A percentile compares a stretch with the other conserved stretches of the same genome.
These are phyloP conservation scores for Meiosimyza decipiens DNA, from an alignment of 2,888 invertebrate species.

Conservation along the genomic window DNA sequence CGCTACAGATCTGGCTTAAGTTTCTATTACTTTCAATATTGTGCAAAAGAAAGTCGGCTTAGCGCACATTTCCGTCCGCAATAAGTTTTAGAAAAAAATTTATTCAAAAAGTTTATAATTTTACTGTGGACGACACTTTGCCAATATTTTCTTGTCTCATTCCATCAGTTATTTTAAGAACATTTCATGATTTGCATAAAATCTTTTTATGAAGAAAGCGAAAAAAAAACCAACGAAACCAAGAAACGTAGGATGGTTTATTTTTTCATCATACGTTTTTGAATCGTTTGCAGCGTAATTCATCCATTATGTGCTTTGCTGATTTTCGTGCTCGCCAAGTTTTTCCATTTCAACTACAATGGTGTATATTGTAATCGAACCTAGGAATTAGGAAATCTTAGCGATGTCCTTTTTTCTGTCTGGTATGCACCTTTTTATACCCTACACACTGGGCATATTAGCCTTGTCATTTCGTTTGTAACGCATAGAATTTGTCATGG, in stretches of 20 bases:
- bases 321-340: background rate
- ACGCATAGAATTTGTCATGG: no score
- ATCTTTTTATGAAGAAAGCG: background rate
- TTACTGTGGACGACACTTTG: background rate
- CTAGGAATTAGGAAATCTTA: background rate
- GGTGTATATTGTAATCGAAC: background rate
- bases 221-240: background rate
- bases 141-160: background rate
- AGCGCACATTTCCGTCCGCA: no score
- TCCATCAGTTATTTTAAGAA: background rate
- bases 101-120: no score
- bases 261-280: constrained; percentile 9
- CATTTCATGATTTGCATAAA: constrained; percentile 21
- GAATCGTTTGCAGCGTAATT: constrained; percentile 33
- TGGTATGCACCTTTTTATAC: background rate
- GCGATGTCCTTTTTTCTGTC: background rate
- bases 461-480: no score
- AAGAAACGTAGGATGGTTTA: background rate
- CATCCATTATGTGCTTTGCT: constrained; percentile 34
- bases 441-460: background rate
- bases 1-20: no score
- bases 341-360: no score
- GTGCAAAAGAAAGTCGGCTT: no score
- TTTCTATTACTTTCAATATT: no score
- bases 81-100: no score